Evolutionary conservation across 2,888 invertebrate genomes (phyloP).

Genomic region (Ornithoptera priamus): DNA sequence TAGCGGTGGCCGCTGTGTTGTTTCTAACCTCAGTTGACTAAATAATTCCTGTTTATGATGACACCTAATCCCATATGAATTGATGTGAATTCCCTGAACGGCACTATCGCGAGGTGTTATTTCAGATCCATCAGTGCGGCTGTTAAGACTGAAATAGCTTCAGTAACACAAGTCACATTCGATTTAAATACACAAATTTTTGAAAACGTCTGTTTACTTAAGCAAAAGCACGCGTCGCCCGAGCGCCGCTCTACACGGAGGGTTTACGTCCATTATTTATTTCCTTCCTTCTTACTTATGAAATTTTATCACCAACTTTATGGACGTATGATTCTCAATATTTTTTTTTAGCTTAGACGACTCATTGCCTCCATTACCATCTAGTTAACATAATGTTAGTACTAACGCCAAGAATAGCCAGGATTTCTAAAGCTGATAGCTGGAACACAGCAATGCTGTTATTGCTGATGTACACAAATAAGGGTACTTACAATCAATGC

Average conservation of each 20-base stretch:
- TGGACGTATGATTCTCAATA: neutral
- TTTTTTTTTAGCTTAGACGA: no score
- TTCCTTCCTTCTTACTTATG: constrained; percentile 30
- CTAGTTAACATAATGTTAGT: no score
- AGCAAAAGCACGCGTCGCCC: constrained; percentile 67
- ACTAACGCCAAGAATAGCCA: no score
- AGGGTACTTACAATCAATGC: no score
- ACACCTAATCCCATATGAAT: constrained; percentile 79
- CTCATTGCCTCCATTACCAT: no score
- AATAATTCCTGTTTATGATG: constrained; percentile 80
- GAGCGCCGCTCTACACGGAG: constrained; percentile 33
- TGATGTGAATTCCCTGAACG: constrained; percentile 71
- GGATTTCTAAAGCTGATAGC: no score
- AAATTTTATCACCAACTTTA: neutral
- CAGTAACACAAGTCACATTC: constrained; percentile 76
- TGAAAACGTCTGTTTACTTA: constrained; percentile 78
- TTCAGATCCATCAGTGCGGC: constrained; percentile 72
- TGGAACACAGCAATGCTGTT: no score
- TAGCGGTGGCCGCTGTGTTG: constrained; percentile 61
- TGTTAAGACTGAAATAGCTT: constrained; percentile 73
- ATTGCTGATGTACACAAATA: no score
- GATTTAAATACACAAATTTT: constrained; percentile 79
- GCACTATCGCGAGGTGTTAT: constrained; percentile 68
- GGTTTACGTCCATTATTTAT: constrained; percentile 37
- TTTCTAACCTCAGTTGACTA: constrained; percentile 77